Evolutionary conservation across 2,113 vertebrate genomes (phyloP), one percentile per base, ranked within the genome.

Genomic region (Oncorhynchus nerka): DNA sequence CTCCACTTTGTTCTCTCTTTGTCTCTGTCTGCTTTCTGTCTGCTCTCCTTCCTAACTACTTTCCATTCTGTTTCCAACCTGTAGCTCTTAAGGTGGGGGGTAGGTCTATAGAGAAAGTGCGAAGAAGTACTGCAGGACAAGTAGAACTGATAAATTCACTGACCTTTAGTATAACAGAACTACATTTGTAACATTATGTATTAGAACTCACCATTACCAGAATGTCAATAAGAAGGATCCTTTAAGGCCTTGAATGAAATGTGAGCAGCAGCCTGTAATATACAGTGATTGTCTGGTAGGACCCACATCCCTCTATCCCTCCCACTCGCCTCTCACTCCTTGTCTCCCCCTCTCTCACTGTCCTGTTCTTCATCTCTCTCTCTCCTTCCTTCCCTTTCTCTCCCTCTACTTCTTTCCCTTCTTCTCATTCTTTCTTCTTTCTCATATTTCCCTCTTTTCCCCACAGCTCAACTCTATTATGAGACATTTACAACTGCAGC

Each of bases 1-100:
- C 77, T 67, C 57, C 67, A 71, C 51, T 81, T 76, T 80, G 26
- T 75, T 80, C 76, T 77, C 81, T 73, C 81, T 89, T 86, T 87
- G 84, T 88, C 81, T 85, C 77, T 84, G 80, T 80, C 77, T 74
- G 32, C 28, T 20, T 73, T 73, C 20, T 81, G 57, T 81, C 82
- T 79, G 83, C 81, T 79, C 72, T 67, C 24, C 11, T 28, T 74
- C 70, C 86, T 48, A 75, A 68, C 74, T 45, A 16, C 34, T 19
- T 71, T 57, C 39, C 28, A 67, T 73, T 72, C 45, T 11, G 34
- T 71, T 75, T 84, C 70, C 71, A 30, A 70, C 24, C 48, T 30
- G 39, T 82, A 79, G 30, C 68, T 70, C 78, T 74, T 75, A 75
- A 73, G 79, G 74, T 76, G 77, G 70, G 20, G 19, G 65, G 7